phyloP scores from a whole-genome alignment of 1,140 invertebrate genomes.

The Sweltsa coloradensis region DNA sequence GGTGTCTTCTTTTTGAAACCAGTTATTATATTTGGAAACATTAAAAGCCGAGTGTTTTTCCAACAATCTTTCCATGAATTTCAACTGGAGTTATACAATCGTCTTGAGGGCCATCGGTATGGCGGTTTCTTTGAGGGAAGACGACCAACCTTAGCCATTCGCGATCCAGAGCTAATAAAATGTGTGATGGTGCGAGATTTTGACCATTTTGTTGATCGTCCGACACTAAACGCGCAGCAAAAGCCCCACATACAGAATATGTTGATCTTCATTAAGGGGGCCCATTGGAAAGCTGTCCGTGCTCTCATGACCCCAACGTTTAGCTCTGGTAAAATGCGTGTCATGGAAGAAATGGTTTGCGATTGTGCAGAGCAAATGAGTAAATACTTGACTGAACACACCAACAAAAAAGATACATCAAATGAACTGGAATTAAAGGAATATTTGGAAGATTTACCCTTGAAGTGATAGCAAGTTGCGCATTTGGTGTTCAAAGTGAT shows the following conservation, averaged over 20 bases:
- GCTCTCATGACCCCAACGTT: constrained; percentile 2
- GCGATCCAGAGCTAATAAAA: constrained; percentile 41
- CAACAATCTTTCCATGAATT: constrained; percentile 33
- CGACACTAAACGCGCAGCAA: constrained; percentile 8
- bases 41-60: constrained; percentile 26
- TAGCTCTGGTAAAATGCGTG: constrained; percentile 1
- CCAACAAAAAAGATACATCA: no score
- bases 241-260: constrained; percentile 12
- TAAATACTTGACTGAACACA: no score
- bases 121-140: constrained; percentile 35
- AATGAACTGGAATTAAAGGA: constrained; percentile 17
- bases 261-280: constrained; percentile 12
- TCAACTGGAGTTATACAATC: constrained; percentile 30
- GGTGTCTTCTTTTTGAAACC: constrained; percentile 3
- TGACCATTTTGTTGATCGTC: constrained; percentile 38
- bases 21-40: constrained; percentile 31
- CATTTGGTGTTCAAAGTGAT: constrained; percentile 31
- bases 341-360: constrained; percentile 1
- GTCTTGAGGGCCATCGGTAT: constrained; percentile 28
- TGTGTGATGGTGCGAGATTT: constrained; percentile 40
- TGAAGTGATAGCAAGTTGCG: constrained; percentile 31
- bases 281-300: constrained; percentile 4
- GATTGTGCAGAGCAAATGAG: constrained; percentile 17
- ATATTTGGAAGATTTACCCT: constrained; percentile 27
- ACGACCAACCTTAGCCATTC: constrained; percentile 29